Base-by-base conservation (phyloP, 30 jellyfish, hydroid and myxozoan species). In the Chrysaora quinquecirrha region DNA sequence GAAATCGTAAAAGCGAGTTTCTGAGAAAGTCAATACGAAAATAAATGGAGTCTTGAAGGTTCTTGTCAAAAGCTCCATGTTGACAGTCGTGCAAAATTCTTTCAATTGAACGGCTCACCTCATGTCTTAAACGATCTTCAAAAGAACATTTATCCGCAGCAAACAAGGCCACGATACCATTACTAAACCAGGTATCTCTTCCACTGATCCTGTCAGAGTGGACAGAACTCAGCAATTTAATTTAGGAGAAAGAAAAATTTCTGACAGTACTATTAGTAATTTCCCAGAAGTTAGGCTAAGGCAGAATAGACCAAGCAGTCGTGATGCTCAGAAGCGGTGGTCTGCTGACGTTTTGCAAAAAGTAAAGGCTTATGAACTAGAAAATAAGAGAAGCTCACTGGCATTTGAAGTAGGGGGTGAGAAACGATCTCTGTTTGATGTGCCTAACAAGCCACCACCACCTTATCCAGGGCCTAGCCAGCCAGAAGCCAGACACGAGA, bases 381-480 rank as follows among this genome's bases (percentile, higher is more conserved):
- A 78, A 10, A 78, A 75, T 29, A 89, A 89, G 62, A 67, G 97
- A 38, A 89, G 63, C 33, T 78, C 95, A 31, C 35, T 87, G 62
- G 98, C 93, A 48, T 72, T 72, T 67, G 92, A 82, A 43, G 92
- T 82, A 0, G 92, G 92, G 71, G 83, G 90, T 50, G 83, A 67
- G 31, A 38, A 82, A 38, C 61, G 73, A 12, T 33, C 85, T 18
- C 56, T 58, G 56, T 82, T 82, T 28, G 95, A 85, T 48, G 48
- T 79, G 34, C 96, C 97, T 0, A 79, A 87, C 30, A 88, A 84
- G 43, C 99, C 99, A 56, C 99, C 99, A 0, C 99, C 99, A 0
- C 99, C 99, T 11, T 95, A 95, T 75, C 99, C 99, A 32, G 99
- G 99, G 0, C 52, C 56, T 32, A 47, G 35, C 64, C 84, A 64